Evolutionary conservation across 1,140 invertebrate genomes (phyloP).

Genomic region (Rhagoletis zephyria): DNA sequence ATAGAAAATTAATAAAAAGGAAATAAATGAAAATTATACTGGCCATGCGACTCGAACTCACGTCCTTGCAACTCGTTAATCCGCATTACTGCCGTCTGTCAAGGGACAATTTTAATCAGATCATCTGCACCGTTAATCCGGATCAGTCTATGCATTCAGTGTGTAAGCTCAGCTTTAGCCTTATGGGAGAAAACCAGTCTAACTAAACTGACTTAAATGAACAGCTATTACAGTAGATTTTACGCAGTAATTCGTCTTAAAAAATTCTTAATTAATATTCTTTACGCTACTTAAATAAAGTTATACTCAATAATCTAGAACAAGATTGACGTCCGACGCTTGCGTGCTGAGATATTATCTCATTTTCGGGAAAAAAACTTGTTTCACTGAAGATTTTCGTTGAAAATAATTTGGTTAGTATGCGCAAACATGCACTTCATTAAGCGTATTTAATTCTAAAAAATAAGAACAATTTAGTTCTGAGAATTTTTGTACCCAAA

Average conservation of each 20-base stretch:
- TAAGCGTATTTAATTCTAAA: constrained; percentile 47
- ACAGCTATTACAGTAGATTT: background rate
- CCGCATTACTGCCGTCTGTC: too few species aligned
- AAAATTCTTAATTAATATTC: constrained; percentile 30
- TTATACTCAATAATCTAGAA: constrained; percentile 35
- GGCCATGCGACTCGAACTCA: too few species aligned
- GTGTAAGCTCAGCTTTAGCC: too few species aligned
- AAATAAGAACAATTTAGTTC: constrained; percentile 50
- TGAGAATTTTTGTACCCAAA: background rate
- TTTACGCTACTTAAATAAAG: background rate
- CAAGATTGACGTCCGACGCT: background rate
- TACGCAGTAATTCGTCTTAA: background rate
- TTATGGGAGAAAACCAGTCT: too few species aligned
- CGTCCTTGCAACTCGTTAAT: too few species aligned
- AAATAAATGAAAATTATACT: too few species aligned
- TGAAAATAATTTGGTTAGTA: background rate
- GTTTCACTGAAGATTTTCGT: background rate
- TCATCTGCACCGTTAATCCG: too few species aligned
- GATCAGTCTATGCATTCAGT: too few species aligned
- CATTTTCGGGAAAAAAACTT: background rate
- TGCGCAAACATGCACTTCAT: constrained; percentile 43
- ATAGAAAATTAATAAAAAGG: too few species aligned
- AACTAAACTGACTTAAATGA: background rate
- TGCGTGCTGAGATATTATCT: constrained; percentile 27
- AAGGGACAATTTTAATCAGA: too few species aligned